Conservation (phyloP, 2,113 vertebrate species). For the Hiodon tergisus region DNA sequence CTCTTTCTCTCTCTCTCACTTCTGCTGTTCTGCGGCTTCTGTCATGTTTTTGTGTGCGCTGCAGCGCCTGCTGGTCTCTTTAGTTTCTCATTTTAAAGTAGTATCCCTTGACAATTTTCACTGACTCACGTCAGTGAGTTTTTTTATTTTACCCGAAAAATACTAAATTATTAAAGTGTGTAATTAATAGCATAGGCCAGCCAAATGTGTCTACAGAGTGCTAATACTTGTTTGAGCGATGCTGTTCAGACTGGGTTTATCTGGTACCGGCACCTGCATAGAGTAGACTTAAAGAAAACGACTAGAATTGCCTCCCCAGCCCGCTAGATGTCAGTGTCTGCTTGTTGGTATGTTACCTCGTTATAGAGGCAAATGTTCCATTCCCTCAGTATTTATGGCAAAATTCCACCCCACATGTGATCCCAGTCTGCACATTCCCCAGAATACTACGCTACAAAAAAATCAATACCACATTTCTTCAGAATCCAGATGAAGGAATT, state of each 20-base stretch:
- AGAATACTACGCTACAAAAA: not conserved
- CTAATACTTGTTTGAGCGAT: not conserved
- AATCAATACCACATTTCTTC: not conserved
- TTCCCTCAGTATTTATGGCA: not conserved
- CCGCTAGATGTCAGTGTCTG: slow-evolving; percentile 19
- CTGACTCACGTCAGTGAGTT: no score
- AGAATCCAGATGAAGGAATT: no score
- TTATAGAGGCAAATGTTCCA: not conserved
- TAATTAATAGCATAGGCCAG: no score
- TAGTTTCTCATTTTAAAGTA: no score
- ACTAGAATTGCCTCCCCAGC: not conserved
- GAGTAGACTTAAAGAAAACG: not conserved
- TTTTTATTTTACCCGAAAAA: no score
- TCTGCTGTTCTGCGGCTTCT: not conserved
- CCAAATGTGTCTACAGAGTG: no score
- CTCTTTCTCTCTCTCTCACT: not conserved
- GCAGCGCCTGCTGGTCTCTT: not conserved
- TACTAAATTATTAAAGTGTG: no score
- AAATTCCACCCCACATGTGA: not conserved
- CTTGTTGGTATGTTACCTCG: not conserved
- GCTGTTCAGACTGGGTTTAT: not conserved
- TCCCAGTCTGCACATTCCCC: not conserved
- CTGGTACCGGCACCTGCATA: no score
- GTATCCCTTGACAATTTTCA: no score
- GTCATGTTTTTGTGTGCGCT: not conserved